Percentiles rank a stretch among this genome's conserved stretches.
These are phyloP conservation scores for Pluvialis apricaria DNA, from an alignment of 2,113 vertebrate species.

Conservation along the genomic window DNA sequence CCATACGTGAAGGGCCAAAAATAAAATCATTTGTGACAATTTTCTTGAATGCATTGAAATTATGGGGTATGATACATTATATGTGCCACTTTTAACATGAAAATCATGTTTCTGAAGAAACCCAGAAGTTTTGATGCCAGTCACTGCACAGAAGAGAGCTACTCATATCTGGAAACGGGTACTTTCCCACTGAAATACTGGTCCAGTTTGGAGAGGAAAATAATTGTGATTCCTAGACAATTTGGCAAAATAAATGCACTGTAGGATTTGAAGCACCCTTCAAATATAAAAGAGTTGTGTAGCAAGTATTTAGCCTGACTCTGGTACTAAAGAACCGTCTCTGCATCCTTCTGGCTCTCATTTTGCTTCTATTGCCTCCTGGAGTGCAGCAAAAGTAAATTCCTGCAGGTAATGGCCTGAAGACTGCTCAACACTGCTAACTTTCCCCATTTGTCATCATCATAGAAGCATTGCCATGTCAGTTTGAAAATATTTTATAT, in stretches of 20 bases:
- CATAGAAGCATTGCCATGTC: background rate
- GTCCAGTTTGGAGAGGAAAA: background rate
- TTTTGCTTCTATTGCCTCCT: background rate
- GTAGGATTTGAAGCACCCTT: background rate
- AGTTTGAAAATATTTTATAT: background rate
- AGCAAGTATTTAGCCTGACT: background rate
- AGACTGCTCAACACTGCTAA: background rate
- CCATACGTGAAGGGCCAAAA: background rate
- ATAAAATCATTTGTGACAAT: background rate
- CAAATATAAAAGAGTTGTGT: background rate
- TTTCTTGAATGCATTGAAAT: background rate
- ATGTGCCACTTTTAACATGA: background rate
- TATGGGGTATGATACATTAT: background rate
- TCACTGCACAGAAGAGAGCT: background rate
- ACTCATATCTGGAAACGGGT: background rate
- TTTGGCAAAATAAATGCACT: background rate
- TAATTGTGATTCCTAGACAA: background rate
- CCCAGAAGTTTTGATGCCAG: background rate
- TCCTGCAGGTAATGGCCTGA: background rate
- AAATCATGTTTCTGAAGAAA: background rate
- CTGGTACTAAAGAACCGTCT: background rate
- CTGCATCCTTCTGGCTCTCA: background rate
- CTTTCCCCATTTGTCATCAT: background rate
- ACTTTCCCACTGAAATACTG: background rate
- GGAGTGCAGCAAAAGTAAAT: background rate